A percentile compares a stretch with the other conserved stretches of the same genome.
phyloP scores from a whole-genome alignment of 2,113 vertebrate species.

The Perognathus longimembris region DNA sequence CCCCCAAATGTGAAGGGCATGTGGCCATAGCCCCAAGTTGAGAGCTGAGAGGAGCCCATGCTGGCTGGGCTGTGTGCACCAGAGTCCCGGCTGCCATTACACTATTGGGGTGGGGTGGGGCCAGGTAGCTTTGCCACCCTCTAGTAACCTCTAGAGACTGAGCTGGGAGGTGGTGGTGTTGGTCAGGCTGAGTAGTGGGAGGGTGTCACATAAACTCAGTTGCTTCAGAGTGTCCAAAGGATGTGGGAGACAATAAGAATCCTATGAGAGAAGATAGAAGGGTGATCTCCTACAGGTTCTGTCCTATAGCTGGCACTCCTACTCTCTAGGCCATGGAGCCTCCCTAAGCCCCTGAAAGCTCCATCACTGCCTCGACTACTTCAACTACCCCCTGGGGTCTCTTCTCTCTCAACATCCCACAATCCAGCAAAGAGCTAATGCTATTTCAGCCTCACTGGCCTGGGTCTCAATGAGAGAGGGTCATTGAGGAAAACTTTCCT shows the following conservation, averaged over 20 bases:
- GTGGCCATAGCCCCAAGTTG: background rate
- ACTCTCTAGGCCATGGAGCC: background rate
- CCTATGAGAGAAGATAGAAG: background rate
- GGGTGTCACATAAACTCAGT: background rate
- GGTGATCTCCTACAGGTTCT: background rate
- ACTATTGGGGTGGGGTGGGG: no score
- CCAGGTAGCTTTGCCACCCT: background rate
- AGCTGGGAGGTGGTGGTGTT: background rate
- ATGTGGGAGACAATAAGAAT: background rate
- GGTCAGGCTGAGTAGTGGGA: background rate
- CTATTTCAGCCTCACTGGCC: background rate
- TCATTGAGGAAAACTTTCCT: background rate
- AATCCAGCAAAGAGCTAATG: background rate
- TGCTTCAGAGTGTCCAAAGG: background rate
- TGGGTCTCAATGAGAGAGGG: background rate
- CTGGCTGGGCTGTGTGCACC: background rate
- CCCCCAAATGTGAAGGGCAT: no score
- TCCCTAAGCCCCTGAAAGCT: background rate
- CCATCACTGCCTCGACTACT: background rate
- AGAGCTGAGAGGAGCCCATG: rapidly evolving
- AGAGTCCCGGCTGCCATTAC: background rate
- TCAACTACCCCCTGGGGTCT: background rate
- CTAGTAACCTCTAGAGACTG: background rate
- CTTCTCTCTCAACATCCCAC: background rate
- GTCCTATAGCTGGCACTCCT: no score